Conservation (phyloP, 2,113 vertebrate species). For the Dromaius novaehollandiae region DNA sequence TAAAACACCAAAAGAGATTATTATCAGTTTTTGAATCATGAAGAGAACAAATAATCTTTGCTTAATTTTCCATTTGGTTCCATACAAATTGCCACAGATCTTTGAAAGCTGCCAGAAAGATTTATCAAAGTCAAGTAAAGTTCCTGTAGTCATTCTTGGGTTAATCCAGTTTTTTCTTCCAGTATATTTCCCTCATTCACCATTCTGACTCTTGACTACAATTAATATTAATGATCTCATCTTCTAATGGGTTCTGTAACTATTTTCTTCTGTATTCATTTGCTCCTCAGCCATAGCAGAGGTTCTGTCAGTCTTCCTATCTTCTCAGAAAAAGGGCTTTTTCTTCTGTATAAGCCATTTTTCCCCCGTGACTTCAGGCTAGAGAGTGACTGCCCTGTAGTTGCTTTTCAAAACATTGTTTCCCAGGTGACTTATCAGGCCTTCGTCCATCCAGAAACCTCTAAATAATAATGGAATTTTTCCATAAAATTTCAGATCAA, state of each 20-base stretch:
- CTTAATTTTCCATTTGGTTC: conserved; percentile 48
- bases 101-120: conserved; percentile 3
- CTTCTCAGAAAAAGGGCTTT: background rate
- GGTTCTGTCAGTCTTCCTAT: background rate
- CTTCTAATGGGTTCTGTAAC: background rate
- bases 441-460: background rate
- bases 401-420: background rate
- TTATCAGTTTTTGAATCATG: conserved; percentile 30
- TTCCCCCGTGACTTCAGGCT: background rate
- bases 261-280: background rate
- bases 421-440: background rate
- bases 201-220: background rate
- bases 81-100: background rate
- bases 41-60: background rate
- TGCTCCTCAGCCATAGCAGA: background rate
- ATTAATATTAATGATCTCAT: background rate
- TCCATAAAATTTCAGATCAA: background rate
- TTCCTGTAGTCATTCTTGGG: background rate
- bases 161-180: background rate
- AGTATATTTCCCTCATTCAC: background rate
- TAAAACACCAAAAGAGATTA: conserved; percentile 13
- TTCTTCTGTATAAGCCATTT: background rate
- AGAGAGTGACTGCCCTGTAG: background rate
- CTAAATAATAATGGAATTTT: background rate
- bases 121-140: background rate